Base-by-base conservation (phyloP, 2,113 vertebrate genomes). In the Scatophagus argus region DNA sequence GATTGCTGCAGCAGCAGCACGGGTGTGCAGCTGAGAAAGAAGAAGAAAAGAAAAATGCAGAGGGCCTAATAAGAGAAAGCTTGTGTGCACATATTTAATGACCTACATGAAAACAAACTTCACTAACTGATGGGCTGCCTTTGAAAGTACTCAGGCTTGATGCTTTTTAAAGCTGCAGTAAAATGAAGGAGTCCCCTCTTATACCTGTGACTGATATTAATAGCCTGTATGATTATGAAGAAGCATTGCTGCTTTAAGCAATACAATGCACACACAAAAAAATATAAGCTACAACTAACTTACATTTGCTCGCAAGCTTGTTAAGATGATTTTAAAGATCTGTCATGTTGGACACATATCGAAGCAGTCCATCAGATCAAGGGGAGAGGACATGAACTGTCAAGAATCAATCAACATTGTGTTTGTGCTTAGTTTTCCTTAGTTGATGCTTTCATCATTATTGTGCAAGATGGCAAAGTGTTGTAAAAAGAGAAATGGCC, bases 1-100 rank as follows among this genome's bases (percentile, higher is more conserved):
- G 96, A 99, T 97, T 96, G 96, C 93, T 96, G 96, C 93, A 77
- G 94, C 94, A 95, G 90, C 87, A 86, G 89, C 82, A 69, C 29
- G 16, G 78, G 78, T 60, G 77, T 78, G 88, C 89, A 87, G 88
- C 89, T 86, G 82, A 89, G 89, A 84, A 86, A 63, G 91, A 83
- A 73, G 54, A 79, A 85, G 81, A 77, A 87, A 80, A 81, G 75
- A 76, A 74, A 87, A 89, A 85, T 82, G 85, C 82, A 74, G 65
- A 56, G 60, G 82, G 66, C 64, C 87, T 87, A 89, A 83, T 89
- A 80, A 87, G 84, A 90, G 91, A 86, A 78, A 90, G 89, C 89
- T 62, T 84, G 84, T 86, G 90, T 83, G 83, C 83, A 77, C 78
- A 83, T 78, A 87, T 87, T 87, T 89, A 88, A 82, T 88, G 86